Conservation (phyloP, 2,113 vertebrate species). For the Protobothrops flavoviridis region DNA sequence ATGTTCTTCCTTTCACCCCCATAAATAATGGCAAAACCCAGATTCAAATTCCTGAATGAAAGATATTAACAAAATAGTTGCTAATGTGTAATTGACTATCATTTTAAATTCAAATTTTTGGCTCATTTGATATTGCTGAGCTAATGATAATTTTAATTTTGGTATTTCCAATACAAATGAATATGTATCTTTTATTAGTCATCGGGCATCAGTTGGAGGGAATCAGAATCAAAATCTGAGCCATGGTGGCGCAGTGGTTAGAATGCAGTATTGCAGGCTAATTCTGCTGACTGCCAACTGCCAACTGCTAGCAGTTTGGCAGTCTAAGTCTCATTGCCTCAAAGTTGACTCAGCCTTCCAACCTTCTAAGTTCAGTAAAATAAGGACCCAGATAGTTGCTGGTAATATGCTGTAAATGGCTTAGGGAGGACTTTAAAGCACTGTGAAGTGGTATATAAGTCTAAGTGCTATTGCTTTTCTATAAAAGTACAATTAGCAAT, state of each 20-base stretch:
- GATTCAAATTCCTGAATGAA: neutral
- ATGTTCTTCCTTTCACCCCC: too few relatives aligned
- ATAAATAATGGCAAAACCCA: neutral
- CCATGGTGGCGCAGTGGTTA: too few relatives aligned
- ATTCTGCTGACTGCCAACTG: too few relatives aligned
- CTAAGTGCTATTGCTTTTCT: neutral
- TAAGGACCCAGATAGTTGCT: too few relatives aligned
- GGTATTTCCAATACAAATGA: neutral
- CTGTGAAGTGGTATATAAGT: too few relatives aligned
- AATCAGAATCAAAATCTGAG: neutral
- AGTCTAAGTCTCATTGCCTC: too few relatives aligned
- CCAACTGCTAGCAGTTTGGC: too few relatives aligned
- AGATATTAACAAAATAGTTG: neutral
- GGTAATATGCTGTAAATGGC: too few relatives aligned
- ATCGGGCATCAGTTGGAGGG: neutral
- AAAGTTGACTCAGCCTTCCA: too few relatives aligned
- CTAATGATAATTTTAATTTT: neutral
- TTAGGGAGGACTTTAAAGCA: too few relatives aligned
- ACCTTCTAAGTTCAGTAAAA: too few relatives aligned
- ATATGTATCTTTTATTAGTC: neutral
- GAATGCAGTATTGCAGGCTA: too few relatives aligned
- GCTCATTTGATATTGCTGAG: neutral
- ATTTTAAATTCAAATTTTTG: neutral
- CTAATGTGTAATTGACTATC: neutral
- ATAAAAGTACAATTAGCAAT: neutral